These are phyloP conservation scores for Rapana venosa DNA, from an alignment of 2,888 invertebrate genomes.

Conservation along the genomic window DNA sequence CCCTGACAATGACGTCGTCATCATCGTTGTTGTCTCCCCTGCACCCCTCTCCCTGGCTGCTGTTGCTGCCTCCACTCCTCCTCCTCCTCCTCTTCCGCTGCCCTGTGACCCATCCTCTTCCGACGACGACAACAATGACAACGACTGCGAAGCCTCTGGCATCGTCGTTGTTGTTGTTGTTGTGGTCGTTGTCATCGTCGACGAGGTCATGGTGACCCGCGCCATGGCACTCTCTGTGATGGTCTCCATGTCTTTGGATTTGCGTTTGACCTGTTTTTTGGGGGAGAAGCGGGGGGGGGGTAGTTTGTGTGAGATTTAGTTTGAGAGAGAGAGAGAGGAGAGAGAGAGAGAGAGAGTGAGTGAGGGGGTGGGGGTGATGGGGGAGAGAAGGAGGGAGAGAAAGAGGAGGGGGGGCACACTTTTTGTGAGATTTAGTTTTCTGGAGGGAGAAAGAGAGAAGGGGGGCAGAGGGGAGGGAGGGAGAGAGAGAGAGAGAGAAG, in stretches of 20 bases:
- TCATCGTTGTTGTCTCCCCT: neutral
- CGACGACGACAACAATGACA: neutral
- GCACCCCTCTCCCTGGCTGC: neutral
- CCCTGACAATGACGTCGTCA: neutral
- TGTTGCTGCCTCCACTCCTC: neutral
- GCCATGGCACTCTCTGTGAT: constrained; percentile 81
- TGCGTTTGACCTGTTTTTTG: constrained; percentile 90
- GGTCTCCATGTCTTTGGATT: constrained; percentile 91
- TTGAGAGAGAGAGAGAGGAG: too few relatives aligned
- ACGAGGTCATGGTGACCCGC: too few relatives aligned
- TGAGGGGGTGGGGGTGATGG: too few relatives aligned
- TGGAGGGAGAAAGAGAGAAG: too few relatives aligned
- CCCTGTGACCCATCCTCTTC: neutral
- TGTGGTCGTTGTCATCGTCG: neutral
- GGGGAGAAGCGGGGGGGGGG: neutral
- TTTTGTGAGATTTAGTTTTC: too few relatives aligned
- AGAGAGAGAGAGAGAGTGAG: too few relatives aligned
- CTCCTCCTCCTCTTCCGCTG: neutral
- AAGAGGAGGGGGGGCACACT: too few relatives aligned
- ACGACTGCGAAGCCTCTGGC: neutral
- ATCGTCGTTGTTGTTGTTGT: neutral
- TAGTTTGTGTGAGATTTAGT: too few relatives aligned
- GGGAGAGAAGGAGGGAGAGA: too few relatives aligned
- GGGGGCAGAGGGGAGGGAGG: too few relatives aligned
- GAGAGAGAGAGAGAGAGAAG: too few relatives aligned